These are phyloP conservation scores for Parnassius apollo DNA, from an alignment of 2,888 invertebrate species.

Conservation along the genomic window DNA sequence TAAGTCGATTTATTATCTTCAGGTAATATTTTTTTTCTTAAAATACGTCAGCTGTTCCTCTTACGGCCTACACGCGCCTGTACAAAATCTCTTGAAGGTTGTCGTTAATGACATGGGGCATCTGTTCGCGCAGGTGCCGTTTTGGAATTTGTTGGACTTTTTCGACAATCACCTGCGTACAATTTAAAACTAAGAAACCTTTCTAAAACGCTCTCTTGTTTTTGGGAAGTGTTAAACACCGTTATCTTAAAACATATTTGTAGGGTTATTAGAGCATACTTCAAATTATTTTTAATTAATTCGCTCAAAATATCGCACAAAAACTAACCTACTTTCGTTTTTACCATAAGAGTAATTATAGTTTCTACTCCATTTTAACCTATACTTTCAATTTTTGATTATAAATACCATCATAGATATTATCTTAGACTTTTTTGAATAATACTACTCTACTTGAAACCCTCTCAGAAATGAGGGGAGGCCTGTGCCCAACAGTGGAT, in stretches of 20 bases:
- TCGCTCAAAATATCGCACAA: neutral
- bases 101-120: constrained; percentile 56
- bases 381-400: too few relatives aligned
- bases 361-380: too few relatives aligned
- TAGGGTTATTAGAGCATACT: constrained; percentile 22
- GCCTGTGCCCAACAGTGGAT: too few relatives aligned
- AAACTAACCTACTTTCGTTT: constrained; percentile 8
- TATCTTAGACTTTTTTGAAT: too few relatives aligned
- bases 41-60: constrained; percentile 61
- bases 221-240: constrained; percentile 1
- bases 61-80: constrained; percentile 48
- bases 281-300: constrained; percentile 20
- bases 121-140: constrained; percentile 69
- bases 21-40: constrained; percentile 55
- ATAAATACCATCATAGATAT: neutral
- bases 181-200: constrained; percentile 16
- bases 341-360: too few relatives aligned
- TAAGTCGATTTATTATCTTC: constrained; percentile 40
- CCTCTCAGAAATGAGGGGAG: too few relatives aligned
- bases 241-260: constrained; percentile 8
- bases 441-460: too few relatives aligned
- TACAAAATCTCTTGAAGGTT: constrained; percentile 61
- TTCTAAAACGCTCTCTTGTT: neutral
- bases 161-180: constrained; percentile 32
- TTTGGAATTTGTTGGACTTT: constrained; percentile 53